Base-by-base conservation (phyloP, 2,888 invertebrate genomes). In the Scelioninae gen. 1 region DNA sequence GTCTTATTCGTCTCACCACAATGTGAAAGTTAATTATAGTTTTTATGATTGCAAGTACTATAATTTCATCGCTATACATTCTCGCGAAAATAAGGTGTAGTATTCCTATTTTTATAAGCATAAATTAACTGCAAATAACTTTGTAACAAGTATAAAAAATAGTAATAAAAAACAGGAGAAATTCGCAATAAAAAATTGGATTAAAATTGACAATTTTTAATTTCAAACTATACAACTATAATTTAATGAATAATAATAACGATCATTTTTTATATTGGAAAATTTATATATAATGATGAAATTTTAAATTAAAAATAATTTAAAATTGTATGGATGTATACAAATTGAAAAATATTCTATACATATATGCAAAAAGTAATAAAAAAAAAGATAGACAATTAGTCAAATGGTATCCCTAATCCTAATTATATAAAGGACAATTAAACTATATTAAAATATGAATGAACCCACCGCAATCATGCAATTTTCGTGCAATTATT, bases 11-110 rank as follows among this genome's bases (percentile, higher is more conserved):
- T 65, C 34, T 65, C 15, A 29, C 47, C 58, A 71, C 78, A 79
- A 72, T n/a, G 60, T 72, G 79, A 79, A 79, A 79, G 78, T 79
- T 38, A 79, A 79, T 79, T 79, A 72, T 60, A 60, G 58, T 79
- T 72, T 65, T 72, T 78, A 63, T 31, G 31, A 45, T 49, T 71
- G 43, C 38, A 72, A 72, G 63, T 72, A 79, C 66, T 72, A 43
- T 72, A 65, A 79, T 79, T 71, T 45, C 31, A n/a, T 63, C 56
- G 40, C 40, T 62, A 31, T 58, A 58, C 49, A 56, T 49, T 55
- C 29, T 8, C 34, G 62, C 31, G 29, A 47, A 38, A 55, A 23
- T 34, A 34, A 15, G 15, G 15, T 38, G 16, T 31, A 47, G 10
- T 40, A 40, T 51, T 16, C 10, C 4, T 32, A 72, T 31, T 56